phyloP scores from a whole-genome alignment of 1,140 invertebrate genomes.

The Agrilus planipennis region DNA sequence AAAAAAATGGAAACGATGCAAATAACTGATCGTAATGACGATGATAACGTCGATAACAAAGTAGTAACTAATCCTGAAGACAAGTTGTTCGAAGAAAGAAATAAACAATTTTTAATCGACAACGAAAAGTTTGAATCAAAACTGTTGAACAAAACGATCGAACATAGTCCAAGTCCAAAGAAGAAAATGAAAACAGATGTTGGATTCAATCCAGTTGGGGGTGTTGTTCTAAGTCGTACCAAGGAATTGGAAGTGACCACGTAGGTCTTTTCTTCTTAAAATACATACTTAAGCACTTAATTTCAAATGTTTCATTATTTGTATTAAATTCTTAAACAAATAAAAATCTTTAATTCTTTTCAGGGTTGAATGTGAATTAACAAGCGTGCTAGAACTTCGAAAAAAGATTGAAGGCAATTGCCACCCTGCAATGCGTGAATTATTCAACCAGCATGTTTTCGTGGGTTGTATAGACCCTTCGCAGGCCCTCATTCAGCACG shows the following conservation, averaged over 20 bases:
- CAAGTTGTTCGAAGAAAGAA: slow-evolving; percentile 14
- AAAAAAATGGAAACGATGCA: slow-evolving; percentile 12
- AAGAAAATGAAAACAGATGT: too few relatives aligned
- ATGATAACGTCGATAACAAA: slow-evolving; percentile 18
- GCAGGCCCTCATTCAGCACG: slow-evolving; percentile 72
- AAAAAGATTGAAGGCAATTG: slow-evolving; percentile 48
- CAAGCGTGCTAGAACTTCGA: slow-evolving; percentile 62
- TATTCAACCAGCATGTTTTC: slow-evolving; percentile 75
- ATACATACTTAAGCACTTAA: too few relatives aligned
- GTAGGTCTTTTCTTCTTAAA: too few relatives aligned
- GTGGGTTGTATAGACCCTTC: slow-evolving; percentile 74
- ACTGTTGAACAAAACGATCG: slow-evolving; percentile 14
- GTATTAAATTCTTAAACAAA: too few relatives aligned
- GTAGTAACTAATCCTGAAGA: slow-evolving; percentile 12
- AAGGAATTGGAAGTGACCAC: too few relatives aligned
- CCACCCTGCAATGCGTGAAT: slow-evolving; percentile 55
- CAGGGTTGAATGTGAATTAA: slow-evolving; percentile 53
- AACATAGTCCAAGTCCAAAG: too few relatives aligned
- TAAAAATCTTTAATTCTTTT: slow-evolving; percentile 12
- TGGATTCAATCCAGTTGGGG: too few relatives aligned
- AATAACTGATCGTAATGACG: slow-evolving; percentile 11
- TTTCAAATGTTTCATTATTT: too few relatives aligned
- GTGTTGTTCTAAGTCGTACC: too few relatives aligned
- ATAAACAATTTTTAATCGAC: slow-evolving; percentile 17
- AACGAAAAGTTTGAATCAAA: slow-evolving; percentile 21